A percentile compares a stretch with the other conserved stretches of the same genome.
phyloP scores from a whole-genome alignment of 1,140 invertebrate species.

The Metaphire vulgaris region DNA sequence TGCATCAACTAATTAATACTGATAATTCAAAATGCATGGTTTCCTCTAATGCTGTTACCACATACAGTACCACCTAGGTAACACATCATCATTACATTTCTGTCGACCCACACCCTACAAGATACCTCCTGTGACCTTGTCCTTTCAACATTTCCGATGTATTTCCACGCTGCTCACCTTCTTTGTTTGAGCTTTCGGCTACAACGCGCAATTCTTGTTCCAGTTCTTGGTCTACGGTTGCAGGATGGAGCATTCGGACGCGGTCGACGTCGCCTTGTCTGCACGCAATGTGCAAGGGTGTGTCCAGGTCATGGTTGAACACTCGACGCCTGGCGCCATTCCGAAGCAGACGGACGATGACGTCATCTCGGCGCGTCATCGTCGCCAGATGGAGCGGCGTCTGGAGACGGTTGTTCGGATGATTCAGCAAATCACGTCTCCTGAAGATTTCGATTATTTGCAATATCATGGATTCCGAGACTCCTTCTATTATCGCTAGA shows the following conservation, averaged over 20 bases:
- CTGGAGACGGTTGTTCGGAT: neutral
- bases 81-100: no score
- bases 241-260: neutral
- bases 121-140: no score
- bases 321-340: neutral
- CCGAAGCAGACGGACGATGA: neutral
- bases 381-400: neutral
- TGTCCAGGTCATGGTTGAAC: neutral
- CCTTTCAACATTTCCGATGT: no score
- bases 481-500: no score
- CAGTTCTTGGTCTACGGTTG: neutral
- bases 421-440: no score
- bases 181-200: neutral
- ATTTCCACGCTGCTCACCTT: neutral
- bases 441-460: no score
- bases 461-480: no score
- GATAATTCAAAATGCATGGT: no score
- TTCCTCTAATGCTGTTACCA: no score
- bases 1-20: no score
- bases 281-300: neutral
- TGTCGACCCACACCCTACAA: no score
- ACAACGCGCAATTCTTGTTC: neutral
- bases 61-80: no score
- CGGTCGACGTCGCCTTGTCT: neutral
- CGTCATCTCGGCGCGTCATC: neutral